Base-by-base conservation (phyloP, 2,888 invertebrate species). In the Thymelicus sylvestris region DNA sequence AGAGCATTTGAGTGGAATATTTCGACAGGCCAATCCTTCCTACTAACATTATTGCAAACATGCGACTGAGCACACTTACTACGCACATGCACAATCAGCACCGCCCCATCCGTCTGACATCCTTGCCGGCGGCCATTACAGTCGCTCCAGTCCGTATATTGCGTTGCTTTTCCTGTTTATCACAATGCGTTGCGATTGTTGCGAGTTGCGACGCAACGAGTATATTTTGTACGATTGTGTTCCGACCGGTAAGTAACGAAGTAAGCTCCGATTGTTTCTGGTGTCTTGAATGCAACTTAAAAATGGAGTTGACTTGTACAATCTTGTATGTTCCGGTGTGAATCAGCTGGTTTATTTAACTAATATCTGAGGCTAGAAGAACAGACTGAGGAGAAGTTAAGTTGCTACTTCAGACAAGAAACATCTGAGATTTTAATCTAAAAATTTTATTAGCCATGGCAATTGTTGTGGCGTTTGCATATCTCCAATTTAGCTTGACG, bases 211-310 rank as follows among this genome's bases (percentile, higher is more conserved):
- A 52, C 50, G 50, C 19, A 52, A 44, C 41, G 6, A 52, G 15
- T 52, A 60, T 13, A 60, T 60, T n/a, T n/a, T 60, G 39, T 60
- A 39, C 65, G 55, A 66, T 44, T 44, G 44, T 44, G 44, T 44
- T 44, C 44, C 44, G 44, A 44, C 44, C 10, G 12, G 44, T 8
- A 44, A 12, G 44, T 44, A 44, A 68, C 72, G 4, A 47, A 57
- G 59, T 55, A n/a, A n/a, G 50, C 7, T 7, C 50, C 6, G 50
- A 52, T 52, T 52, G 50, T 19, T 52, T 19, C 50, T 7, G 15
- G 2, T 15, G 50, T 52, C 50, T 52, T 52, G 7, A 8, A 52
- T 19, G 50, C 19, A 52, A 52, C 19, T 52, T 52, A 15, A 19
- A 31, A 52, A 52, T 19, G 50, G 50, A 52, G 19, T 50, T 41